Evolutionary conservation across 53 echinoderm and acorn worm species (phyloP), one percentile per base, ranked within the genome.

Genomic region (Glandiceps talaboti): DNA sequence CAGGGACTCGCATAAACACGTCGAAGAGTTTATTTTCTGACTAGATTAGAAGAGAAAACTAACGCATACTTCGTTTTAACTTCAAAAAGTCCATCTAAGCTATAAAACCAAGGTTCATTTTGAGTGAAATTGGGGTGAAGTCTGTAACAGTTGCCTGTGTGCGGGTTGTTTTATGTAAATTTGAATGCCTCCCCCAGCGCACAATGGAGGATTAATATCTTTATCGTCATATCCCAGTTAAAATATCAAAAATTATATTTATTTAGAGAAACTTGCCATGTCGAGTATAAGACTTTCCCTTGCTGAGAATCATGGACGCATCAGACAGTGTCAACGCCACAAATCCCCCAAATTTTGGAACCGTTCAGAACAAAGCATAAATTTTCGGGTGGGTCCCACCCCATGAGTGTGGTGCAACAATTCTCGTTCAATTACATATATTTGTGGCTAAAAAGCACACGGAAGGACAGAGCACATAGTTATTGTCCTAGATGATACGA

Each of bases 321-420:
- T 45, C 64, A 45, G 64, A 6, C 20, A 12, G 64, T 12, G 6
- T 20, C 20, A 20, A 45, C 64, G 64, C 64, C 64, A 45, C 6
- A 45, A 12, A 12, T 45, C 64, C 64, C 64, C 64, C 6, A 45
- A 45, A 45, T 45, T 45, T 6, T 45, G 64, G 64, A 45, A 45
- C 64, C 6, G 64, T 45, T 45, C 64, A 45, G 64, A 45, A 45
- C 64, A 45, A 45, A 45, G 64, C 64, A 45, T 45, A 45, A 45
- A 45, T 45, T 45, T 45, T 45, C 64, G 64, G 64, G 64, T 45
- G 64, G 64, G 64, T 45, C 64, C 64, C 64, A 45, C 64, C 64
- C 64, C 64, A 12, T 6, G 20, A 12, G 64, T 45, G 64, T 45
- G 64, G 6, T 6, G 64, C 20, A 20, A 12, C 6, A 45, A 45